phyloP scores from a whole-genome alignment of 2,113 vertebrate species.

The Pampusana beccarii region DNA sequence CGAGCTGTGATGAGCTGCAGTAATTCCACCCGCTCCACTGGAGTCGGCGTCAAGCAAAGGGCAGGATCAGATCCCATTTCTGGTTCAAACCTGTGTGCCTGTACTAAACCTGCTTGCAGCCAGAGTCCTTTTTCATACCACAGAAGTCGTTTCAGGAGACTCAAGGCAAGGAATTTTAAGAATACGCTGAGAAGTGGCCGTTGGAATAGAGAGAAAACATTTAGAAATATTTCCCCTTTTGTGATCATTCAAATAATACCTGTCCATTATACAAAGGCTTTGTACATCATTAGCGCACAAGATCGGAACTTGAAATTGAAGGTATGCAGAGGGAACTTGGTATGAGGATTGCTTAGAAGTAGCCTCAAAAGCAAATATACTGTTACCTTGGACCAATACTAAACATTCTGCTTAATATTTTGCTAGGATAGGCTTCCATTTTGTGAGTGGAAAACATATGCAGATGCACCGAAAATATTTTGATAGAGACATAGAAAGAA shows the following conservation, averaged over 20 bases:
- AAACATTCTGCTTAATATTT: not conserved
- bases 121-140: not conserved
- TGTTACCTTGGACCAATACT: not conserved
- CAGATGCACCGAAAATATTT: constrained; percentile 62
- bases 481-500: constrained; percentile 48
- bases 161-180: not conserved
- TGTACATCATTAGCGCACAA: not conserved
- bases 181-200: not conserved
- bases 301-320: not conserved
- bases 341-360: not conserved
- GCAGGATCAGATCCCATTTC: not conserved
- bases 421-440: constrained; percentile 18
- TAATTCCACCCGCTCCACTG: not conserved
- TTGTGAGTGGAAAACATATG: constrained; percentile 41
- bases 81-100: not conserved
- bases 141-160: not conserved
- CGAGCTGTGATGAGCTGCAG: not conserved
- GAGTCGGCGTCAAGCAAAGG: not conserved
- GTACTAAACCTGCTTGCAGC: not conserved
- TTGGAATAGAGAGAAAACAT: not conserved
- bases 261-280: not conserved
- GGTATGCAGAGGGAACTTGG: not conserved
- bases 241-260: not conserved
- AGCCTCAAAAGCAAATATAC: not conserved
- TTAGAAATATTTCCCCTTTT: not conserved